Evolutionary conservation across 2,113 vertebrate genomes (phyloP).

Genomic region (Equus quagga): DNA sequence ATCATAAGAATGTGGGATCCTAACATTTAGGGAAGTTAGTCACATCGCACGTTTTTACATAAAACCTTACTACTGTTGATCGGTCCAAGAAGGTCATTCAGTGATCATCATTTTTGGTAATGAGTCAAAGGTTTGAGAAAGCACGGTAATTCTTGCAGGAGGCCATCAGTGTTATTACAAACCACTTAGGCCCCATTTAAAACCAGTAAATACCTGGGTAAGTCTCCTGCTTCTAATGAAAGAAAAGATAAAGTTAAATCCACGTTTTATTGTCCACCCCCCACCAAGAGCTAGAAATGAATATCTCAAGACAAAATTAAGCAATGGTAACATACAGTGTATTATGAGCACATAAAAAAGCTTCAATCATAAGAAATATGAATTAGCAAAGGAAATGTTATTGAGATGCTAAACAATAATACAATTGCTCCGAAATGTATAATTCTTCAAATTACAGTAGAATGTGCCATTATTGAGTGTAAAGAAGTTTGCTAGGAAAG

Average conservation of each 20-base stretch:
- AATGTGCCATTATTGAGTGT: neutral
- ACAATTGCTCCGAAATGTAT: constrained; percentile 39
- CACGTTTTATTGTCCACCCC: neutral
- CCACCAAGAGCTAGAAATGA: constrained; percentile 44
- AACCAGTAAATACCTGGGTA: neutral
- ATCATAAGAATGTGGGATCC: constrained; percentile 56
- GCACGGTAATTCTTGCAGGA: constrained; percentile 5
- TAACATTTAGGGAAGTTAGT: constrained; percentile 56
- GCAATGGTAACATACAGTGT: neutral
- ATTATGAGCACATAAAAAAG: neutral
- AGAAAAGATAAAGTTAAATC: neutral
- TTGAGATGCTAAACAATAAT: neutral
- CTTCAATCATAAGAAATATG: neutral
- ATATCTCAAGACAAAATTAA: constrained; percentile 46
- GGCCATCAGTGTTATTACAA: neutral
- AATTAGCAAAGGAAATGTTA: constrained; percentile 46
- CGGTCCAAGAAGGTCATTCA: neutral
- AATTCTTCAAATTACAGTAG: constrained; percentile 10
- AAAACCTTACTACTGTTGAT: neutral
- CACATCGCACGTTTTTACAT: neutral
- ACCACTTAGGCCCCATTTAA: neutral
- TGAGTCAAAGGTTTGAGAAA: constrained; percentile 29
- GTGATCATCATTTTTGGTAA: neutral
- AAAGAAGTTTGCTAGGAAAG: neutral
- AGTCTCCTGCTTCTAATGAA: neutral